phyloP scores from a whole-genome alignment of 1,140 invertebrate species.

The Lepidurus arcticus region DNA sequence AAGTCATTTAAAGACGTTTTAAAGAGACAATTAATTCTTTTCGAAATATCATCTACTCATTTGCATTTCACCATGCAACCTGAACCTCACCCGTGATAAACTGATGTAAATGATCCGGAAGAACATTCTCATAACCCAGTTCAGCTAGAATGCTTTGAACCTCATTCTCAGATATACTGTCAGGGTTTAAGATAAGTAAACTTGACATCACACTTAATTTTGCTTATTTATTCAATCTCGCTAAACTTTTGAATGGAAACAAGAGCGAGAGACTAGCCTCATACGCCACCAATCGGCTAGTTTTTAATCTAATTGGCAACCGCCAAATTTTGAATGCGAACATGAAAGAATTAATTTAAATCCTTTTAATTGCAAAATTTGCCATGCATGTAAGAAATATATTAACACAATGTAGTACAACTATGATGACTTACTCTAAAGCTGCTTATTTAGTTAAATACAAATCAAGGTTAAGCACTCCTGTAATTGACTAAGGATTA shows the following conservation, averaged over 20 bases:
- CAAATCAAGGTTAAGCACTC: no score
- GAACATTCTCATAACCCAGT: not conserved
- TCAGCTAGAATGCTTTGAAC: not conserved
- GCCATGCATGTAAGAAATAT: no score
- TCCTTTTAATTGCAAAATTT: not conserved
- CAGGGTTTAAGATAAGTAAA: not conserved
- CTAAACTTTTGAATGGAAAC: not conserved
- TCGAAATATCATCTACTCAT: no score
- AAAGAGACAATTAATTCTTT: no score
- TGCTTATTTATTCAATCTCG: not conserved
- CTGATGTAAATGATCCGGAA: slow-evolving; percentile 12
- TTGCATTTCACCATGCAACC: no score
- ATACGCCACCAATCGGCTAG: not conserved
- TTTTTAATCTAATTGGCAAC: not conserved
- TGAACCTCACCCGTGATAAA: not conserved
- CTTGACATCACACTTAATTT: not conserved
- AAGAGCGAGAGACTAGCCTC: not conserved
- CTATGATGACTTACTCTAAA: no score
- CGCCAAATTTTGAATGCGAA: not conserved
- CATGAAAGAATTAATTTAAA: not conserved
- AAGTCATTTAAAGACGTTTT: not conserved
- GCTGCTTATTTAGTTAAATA: no score
- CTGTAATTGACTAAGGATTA: no score
- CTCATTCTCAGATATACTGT: not conserved
- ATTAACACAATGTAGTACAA: no score